Evolutionary conservation across 2,113 vertebrate genomes (phyloP), one percentile per base, ranked within the genome.

Genomic region (Lagopus muta): DNA sequence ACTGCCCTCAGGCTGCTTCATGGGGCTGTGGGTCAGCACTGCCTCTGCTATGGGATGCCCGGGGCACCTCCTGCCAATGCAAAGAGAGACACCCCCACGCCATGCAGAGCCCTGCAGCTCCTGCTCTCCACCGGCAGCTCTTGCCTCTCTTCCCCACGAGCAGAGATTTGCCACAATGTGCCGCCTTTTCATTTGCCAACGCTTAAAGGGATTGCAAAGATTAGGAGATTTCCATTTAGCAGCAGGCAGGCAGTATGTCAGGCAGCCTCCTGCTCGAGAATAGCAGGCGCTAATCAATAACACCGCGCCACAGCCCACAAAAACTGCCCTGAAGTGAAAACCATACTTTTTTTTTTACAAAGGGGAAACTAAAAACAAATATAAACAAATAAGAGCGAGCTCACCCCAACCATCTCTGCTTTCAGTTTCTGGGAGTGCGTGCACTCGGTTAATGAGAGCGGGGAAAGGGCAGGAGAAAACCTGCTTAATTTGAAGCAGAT

Each of bases 191-290:
- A 91, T 94, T 91, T 92, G 94, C 93, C 17, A 13, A 8, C 18
- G 93, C 94, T 93, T 93, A 91, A 94, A 93, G 83, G 91, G 93
- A 92, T 95, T 92, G 93, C 72, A n/a, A 4, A 94, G 94, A 89
- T 96, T 47, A 92, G 94, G 94, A 82, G 91, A 85, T 93, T 92
- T 85, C 91, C 60, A 79, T 79, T 82, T 75, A 92, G 89, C 94
- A 88, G 92, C 92, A 93, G 90, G 94, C 94, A 75, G 87, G 78
- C 69, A 48, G 88, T 21, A 30, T 77, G 91, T 55, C 91, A 83
- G 93, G 79, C 89, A 71, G 89, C 89, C 89, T 88, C 87, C 94
- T 82, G 93, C 93, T 87, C 62, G 87, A 43, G 8, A 24, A 18
- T 12, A 75, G 17, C 91, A 43, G 12, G 77, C 65, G 73, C 89